phyloP scores from a whole-genome alignment of 2,797 vertebrate genomes.

The Cuniculus paca region DNA sequence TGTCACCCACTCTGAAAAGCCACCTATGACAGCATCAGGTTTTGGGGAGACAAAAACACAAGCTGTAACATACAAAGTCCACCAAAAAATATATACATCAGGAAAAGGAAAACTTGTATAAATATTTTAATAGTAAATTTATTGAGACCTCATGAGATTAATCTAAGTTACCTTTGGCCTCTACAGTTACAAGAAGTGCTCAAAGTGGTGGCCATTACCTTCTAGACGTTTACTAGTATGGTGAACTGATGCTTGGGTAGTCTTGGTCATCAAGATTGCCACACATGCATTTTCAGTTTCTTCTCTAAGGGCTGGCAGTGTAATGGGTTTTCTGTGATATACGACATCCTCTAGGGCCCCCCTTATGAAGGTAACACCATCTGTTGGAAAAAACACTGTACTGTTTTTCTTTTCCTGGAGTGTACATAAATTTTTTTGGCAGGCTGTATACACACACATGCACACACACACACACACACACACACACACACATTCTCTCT shows the following conservation, averaged over 20 bases:
- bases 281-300: neutral
- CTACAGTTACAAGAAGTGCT: neutral
- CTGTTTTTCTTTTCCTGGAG: neutral
- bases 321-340: neutral
- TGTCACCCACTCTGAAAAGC: neutral
- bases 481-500: no score
- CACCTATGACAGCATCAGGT: neutral
- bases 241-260: neutral
- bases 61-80: neutral
- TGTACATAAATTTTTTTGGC: neutral
- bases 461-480: no score
- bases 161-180: neutral
- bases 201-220: neutral
- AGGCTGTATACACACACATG: neutral
- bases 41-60: neutral
- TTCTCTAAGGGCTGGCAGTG: neutral
- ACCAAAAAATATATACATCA: neutral
- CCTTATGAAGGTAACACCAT: neutral
- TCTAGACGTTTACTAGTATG: neutral
- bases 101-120: neutral
- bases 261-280: neutral
- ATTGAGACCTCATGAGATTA: neutral
- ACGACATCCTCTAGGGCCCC: neutral
- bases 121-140: neutral
- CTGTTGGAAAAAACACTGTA: neutral